Base-by-base conservation (phyloP, 2,888 invertebrate genomes). In the Schrankia costaestrigalis region DNA sequence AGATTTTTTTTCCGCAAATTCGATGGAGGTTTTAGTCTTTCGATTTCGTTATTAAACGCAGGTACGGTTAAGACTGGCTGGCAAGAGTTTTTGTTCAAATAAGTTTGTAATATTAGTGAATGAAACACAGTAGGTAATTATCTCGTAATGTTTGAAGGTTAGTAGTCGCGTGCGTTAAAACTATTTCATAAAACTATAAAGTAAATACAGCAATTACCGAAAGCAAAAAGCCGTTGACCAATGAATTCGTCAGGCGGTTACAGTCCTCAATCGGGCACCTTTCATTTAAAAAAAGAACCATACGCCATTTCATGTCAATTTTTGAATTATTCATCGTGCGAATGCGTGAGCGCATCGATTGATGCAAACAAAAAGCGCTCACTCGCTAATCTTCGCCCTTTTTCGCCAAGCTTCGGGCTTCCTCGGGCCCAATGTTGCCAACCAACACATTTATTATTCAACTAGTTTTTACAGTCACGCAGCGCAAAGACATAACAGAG, bases 271-370 rank as follows among this genome's bases (percentile, higher is more conserved):
- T 87, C 86, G 87, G 82, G 85, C 87, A 86, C 87, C 87, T 86
- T 87, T 84, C 81, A 78, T 83, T 84, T 71, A 81, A 84, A 85
- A 85, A 87, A 86, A 84, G 82, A 82, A 82, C 84, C 84, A 85
- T 86, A 86, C 87, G 87, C 86, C 85, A 87, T 86, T 87, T 87
- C 86, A 87, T 87, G 87, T 86, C 87, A 86, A 85, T 85, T 86
- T 85, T 83, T 87, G 87, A 87, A 87, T 87, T 83, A 87, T 87
- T 87, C 87, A 87, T 87, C 65, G 83, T 79, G 83, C 84, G 85
- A 86, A 84, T 85, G 87, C 84, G 81, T 80, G 84, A 79, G 85
- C 86, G 86, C 86, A 86, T 84, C 87, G 85, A 87, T 87, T 87
- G 86, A 87, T 85, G 84, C 85, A 84, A 81, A 82, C 83, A 87